phyloP scores from a whole-genome alignment of 2,797 vertebrate genomes.

The Cyclopterus lumpus region DNA sequence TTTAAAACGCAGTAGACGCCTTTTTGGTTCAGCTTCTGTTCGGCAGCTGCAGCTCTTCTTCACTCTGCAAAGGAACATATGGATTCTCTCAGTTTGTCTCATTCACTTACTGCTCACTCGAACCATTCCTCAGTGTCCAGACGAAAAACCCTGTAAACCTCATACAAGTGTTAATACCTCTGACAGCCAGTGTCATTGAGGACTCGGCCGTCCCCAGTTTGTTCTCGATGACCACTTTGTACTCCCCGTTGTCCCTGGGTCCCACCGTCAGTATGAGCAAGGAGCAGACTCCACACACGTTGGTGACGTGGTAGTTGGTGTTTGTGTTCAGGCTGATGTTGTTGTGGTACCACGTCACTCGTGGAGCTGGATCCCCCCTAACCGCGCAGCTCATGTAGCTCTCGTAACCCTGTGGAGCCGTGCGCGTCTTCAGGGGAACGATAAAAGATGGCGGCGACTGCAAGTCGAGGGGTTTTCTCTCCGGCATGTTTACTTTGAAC shows the following conservation, averaged over 20 bases:
- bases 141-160: background rate
- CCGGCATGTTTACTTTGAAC: slow-evolving; percentile 62
- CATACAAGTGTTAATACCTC: slow-evolving; percentile 74
- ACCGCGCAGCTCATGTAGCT: slow-evolving; percentile 92
- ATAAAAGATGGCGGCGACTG: slow-evolving; percentile 84
- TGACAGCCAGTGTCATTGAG: slow-evolving; percentile 85
- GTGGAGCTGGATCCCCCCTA: slow-evolving; percentile 85
- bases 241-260: slow-evolving; percentile 85
- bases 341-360: slow-evolving; percentile 89
- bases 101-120: background rate
- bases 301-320: slow-evolving; percentile 84
- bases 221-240: slow-evolving; percentile 86
- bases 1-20: background rate
- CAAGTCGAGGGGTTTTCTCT: slow-evolving; percentile 67
- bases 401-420: slow-evolving; percentile 86
- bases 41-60: slow-evolving; percentile 41
- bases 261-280: slow-evolving; percentile 85
- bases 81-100: background rate
- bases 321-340: slow-evolving; percentile 84
- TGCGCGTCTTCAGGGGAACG: slow-evolving; percentile 84
- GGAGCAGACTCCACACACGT: slow-evolving; percentile 91
- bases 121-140: background rate
- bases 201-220: slow-evolving; percentile 81
- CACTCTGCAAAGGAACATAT: slow-evolving; percentile 67
- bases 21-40: slow-evolving; percentile 13